phyloP scores from a whole-genome alignment of 2,888 invertebrate species.

The Amorpha juglandis region DNA sequence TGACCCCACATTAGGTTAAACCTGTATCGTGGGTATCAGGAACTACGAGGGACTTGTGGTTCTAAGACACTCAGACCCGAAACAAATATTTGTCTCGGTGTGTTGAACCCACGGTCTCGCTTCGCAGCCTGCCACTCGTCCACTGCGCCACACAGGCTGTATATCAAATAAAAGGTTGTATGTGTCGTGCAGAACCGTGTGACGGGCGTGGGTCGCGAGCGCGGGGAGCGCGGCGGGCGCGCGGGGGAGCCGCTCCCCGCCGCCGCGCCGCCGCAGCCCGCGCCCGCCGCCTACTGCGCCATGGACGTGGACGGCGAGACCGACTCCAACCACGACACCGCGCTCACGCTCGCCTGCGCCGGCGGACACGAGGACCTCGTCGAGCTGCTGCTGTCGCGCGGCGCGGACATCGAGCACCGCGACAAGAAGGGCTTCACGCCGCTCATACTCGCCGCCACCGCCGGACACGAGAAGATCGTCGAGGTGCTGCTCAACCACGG shows the following conservation, averaged over 20 bases:
- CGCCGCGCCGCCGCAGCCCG: constrained; percentile 71
- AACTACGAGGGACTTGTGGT: no score
- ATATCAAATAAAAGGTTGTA: no score
- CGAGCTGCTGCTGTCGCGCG: constrained; percentile 94
- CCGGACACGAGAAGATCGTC: constrained; percentile 92
- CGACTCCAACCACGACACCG: constrained; percentile 99
- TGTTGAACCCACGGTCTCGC: no score
- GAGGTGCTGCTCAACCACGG: constrained; percentile 96
- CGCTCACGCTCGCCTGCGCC: constrained; percentile 97
- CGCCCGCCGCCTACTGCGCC: constrained; percentile 86
- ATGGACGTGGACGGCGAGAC: constrained; percentile 99
- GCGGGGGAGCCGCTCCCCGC: constrained; percentile 44
- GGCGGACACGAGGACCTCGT: constrained; percentile 98
- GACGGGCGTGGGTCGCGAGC: constrained; percentile 43
- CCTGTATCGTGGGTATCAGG: no score
- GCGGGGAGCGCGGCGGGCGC: constrained; percentile 48
- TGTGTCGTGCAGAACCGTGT: constrained; percentile 56
- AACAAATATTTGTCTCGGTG: no score
- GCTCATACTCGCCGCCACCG: constrained; percentile 97
- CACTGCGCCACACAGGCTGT: no score
- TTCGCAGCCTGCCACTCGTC: no score
- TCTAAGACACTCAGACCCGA: no score
- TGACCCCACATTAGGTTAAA: no score
- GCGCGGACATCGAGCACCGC: constrained; percentile 98
- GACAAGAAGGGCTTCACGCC: constrained; percentile 99